Conservation (phyloP, 2,113 vertebrate genomes). For the Tapirus terrestris region DNA sequence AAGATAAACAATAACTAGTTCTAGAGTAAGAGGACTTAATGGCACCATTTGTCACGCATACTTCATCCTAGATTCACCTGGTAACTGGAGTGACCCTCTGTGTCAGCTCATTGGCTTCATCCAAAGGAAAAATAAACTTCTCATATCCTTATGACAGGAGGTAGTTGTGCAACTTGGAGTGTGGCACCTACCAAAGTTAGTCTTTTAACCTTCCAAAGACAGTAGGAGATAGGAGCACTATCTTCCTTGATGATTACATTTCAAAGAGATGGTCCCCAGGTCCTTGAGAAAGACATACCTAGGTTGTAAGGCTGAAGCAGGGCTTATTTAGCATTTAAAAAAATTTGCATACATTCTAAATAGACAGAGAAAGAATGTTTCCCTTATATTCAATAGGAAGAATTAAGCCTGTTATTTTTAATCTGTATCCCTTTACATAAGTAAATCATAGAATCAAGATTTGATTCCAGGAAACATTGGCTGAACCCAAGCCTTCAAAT, state of each 20-base stretch:
- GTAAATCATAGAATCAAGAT: neutral
- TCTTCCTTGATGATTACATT: neutral
- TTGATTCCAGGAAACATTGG: neutral
- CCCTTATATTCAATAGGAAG: neutral
- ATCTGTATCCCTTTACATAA: neutral
- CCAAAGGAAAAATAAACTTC: neutral
- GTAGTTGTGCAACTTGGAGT: neutral
- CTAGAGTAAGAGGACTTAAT: neutral
- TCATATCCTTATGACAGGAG: neutral
- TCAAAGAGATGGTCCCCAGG: neutral
- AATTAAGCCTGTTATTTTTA: constrained; percentile 31
- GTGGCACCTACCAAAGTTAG: neutral
- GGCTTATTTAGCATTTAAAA: neutral
- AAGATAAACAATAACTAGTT: neutral
- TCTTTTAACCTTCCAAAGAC: neutral
- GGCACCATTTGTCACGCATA: neutral
- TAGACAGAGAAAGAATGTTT: neutral
- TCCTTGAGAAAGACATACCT: neutral
- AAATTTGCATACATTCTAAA: neutral
- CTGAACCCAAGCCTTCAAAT: neutral
- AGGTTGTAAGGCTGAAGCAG: neutral
- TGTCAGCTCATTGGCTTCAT: neutral
- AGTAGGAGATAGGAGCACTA: neutral
- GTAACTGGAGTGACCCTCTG: neutral
- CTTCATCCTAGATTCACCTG: neutral